Base-by-base conservation (phyloP, 2,888 invertebrate species). In the Gymnocheta viridis region DNA sequence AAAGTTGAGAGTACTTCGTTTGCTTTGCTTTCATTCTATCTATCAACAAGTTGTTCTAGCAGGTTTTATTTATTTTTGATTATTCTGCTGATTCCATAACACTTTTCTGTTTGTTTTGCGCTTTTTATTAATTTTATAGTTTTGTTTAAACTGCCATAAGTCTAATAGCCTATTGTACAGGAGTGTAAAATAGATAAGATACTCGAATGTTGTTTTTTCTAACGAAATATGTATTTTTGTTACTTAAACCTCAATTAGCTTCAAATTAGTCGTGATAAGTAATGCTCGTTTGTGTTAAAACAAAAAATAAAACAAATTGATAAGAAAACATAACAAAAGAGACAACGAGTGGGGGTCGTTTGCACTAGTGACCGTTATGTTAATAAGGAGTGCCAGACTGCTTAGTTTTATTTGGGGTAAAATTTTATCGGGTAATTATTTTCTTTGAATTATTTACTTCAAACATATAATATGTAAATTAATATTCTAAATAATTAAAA, bases 111-210 rank as follows among this genome's bases (percentile, higher is more conserved):
- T 72, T n/a, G 27, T 49, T 22, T 12, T 47, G 3, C n/a, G n/a
- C n/a, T n/a, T n/a, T n/a, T n/a, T n/a, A n/a, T 69, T 49, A 19
- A 19, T 51, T 51, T 51, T 51, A 10, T 6, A 17, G 12, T 70
- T 64, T 69, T 69, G 35, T 62, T 74, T 74, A 51, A 22, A 35
- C 3, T 67, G 49, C 3, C 38, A 54, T 7, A 10, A 41, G 9
- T 69, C 27, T 69, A 69, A 67, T 69, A 35, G 38, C 22, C 7
- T 44, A 54, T 62, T 78, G 29, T 44, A 73, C 67, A 47, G 9
- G 6, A 74, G 56, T 58, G 56, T 51, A 27, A 1, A 17, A 67
- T n/a, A 69, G 84, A 85, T 85, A 69, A 85, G 84, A 85, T 78
- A 81, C n/a, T n/a, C n/a, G n/a, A 67, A 35, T 60, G 22, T n/a